Conservation (phyloP, 1,140 invertebrate genomes). For the Drosophila saltans region DNA sequence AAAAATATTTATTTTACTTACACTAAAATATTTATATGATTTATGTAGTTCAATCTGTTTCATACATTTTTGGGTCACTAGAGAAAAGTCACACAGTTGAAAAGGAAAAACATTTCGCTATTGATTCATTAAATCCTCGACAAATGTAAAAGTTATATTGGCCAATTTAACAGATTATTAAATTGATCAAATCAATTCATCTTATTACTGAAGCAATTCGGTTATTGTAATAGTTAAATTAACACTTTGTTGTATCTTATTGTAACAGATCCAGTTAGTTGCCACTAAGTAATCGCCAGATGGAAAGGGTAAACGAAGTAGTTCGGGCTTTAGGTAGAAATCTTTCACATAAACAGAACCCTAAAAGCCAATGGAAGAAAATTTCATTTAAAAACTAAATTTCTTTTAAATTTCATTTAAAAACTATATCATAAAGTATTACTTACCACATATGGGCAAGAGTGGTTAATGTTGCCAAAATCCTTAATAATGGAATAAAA, state of each 20-base stretch:
- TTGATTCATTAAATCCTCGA: conserved; percentile 18
- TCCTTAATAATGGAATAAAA: conserved; percentile 12
- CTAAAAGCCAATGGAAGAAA: too few species aligned
- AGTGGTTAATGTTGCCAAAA: conserved; percentile 33
- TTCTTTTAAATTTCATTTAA: too few species aligned
- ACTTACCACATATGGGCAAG: conserved; percentile 32
- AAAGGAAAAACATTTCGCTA: background rate
- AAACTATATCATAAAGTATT: too few species aligned
- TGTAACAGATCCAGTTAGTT: background rate
- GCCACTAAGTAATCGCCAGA: conserved; percentile 27
- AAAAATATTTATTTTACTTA: background rate
- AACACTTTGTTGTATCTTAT: conserved; percentile 11
- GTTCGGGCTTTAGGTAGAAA: conserved; percentile 24
- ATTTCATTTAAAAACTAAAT: too few species aligned
- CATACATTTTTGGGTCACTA: too few species aligned
- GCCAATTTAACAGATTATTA: background rate
- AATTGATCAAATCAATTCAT: too few species aligned
- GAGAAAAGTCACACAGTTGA: too few species aligned
- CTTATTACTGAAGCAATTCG: background rate
- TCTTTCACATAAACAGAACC: background rate
- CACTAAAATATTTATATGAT: background rate
- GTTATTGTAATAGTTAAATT: conserved; percentile 18
- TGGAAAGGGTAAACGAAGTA: conserved; percentile 22
- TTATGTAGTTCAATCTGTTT: too few species aligned
- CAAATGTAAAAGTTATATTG: conserved; percentile 17